Evolutionary conservation across 2,113 vertebrate species (phyloP).

Genomic region (Microcebus murinus): DNA sequence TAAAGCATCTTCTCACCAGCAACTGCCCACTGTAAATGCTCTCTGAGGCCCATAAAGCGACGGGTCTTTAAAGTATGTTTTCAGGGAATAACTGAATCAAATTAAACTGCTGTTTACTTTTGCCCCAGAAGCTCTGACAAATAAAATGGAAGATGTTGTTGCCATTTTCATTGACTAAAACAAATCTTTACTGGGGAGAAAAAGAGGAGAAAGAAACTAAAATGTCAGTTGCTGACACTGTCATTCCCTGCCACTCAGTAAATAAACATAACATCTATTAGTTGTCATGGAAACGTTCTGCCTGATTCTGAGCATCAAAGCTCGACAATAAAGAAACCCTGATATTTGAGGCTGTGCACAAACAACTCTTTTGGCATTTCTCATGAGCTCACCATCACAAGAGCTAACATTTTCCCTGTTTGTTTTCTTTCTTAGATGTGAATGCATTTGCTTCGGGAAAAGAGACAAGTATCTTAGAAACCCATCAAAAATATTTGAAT

Average conservation of each 20-base stretch:
- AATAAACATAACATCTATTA: constrained; percentile 85
- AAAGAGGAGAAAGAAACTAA: constrained; percentile 74
- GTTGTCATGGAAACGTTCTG: constrained; percentile 85
- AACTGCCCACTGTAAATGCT: constrained; percentile 51
- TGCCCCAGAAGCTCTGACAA: constrained; percentile 45
- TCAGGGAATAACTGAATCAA: constrained; percentile 60
- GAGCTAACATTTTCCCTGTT: constrained; percentile 57
- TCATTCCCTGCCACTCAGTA: constrained; percentile 83
- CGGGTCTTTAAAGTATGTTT: constrained; percentile 54
- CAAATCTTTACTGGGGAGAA: constrained; percentile 67
- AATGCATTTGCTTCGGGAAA: constrained; percentile 69
- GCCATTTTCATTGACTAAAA: constrained; percentile 82
- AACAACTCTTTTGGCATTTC: constrained; percentile 75
- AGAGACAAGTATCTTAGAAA: constrained; percentile 74
- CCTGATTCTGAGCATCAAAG: constrained; percentile 79
- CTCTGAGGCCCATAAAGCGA: constrained; percentile 52
- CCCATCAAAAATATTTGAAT: constrained; percentile 72
- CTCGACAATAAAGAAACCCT: constrained; percentile 78
- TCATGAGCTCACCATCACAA: constrained; percentile 59
- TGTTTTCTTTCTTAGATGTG: constrained; percentile 63
- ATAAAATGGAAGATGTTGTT: constrained; percentile 75
- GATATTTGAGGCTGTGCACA: constrained; percentile 76
- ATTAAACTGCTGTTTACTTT: constrained; percentile 71
- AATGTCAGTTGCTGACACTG: constrained; percentile 82
- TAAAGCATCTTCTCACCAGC: constrained; percentile 57